Conservation (phyloP, 2,113 vertebrate genomes). For the Ceratotherium simum region DNA sequence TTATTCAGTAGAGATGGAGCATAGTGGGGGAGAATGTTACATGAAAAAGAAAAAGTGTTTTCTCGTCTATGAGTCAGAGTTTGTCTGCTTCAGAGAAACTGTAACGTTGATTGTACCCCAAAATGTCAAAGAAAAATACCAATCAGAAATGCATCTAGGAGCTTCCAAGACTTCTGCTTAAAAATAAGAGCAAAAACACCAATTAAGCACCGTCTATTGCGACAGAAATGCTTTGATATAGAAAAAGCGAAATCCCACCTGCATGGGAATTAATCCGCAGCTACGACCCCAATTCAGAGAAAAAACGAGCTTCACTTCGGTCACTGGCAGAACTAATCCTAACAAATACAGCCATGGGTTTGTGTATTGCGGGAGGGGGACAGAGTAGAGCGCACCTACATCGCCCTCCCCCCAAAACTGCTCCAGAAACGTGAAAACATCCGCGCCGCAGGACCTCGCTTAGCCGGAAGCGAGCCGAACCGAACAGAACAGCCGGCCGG, state of each 20-base stretch:
- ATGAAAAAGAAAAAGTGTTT: background rate
- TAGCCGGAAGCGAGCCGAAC: background rate
- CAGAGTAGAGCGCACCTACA: background rate
- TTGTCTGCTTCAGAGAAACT: background rate
- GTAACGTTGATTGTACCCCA: background rate
- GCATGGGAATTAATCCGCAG: conserved; percentile 42
- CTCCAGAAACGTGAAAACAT: background rate
- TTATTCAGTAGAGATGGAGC: background rate
- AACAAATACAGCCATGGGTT: background rate
- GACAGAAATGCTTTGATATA: conserved; percentile 11
- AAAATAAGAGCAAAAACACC: conserved; percentile 67
- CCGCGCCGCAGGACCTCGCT: background rate
- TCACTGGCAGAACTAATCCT: background rate
- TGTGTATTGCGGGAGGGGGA: background rate
- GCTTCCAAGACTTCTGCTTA: conserved; percentile 18
- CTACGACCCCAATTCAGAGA: background rate
- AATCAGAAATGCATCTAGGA: conserved; percentile 41
- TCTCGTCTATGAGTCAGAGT: background rate
- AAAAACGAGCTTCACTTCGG: background rate
- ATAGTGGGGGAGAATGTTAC: conserved; percentile 20
- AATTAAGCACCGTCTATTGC: conserved; percentile 49
- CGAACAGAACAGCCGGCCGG: background rate
- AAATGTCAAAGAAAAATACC: conserved; percentile 60
- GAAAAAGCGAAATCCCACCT: conserved; percentile 58
- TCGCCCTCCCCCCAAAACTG: background rate